phyloP scores from a whole-genome alignment of 2,888 invertebrate genomes.

The Apocheima hispidaria region DNA sequence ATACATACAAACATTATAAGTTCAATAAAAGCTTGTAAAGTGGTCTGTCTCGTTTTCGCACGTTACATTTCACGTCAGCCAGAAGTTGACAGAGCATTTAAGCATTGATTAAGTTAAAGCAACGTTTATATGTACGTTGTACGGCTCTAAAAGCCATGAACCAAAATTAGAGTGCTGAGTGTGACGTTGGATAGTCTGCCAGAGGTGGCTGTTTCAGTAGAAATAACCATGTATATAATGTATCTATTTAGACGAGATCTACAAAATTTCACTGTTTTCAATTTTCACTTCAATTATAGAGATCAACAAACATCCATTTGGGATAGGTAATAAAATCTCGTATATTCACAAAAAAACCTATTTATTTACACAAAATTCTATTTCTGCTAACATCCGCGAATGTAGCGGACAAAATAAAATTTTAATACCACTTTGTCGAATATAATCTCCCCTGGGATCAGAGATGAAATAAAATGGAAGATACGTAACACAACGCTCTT shows the following conservation, averaged over 20 bases:
- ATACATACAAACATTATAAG: too few species aligned
- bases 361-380: slow-evolving; percentile 30
- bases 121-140: too few species aligned
- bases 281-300: slow-evolving; percentile 8
- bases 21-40: too few species aligned
- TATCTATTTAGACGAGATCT: background rate
- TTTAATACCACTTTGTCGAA: slow-evolving; percentile 30
- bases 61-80: too few species aligned
- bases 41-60: too few species aligned
- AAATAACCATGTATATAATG: too few species aligned
- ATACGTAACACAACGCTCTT: background rate
- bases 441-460: slow-evolving; percentile 19
- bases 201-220: too few species aligned
- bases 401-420: slow-evolving; percentile 27
- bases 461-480: slow-evolving; percentile 8
- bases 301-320: slow-evolving; percentile 10
- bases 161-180: too few species aligned
- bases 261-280: slow-evolving; percentile 1
- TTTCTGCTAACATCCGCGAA: slow-evolving; percentile 22
- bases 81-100: too few species aligned
- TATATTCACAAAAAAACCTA: slow-evolving; percentile 17
- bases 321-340: slow-evolving; percentile 11
- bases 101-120: too few species aligned
- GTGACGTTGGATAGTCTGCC: too few species aligned
- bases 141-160: too few species aligned